A percentile compares a stretch with the other conserved stretches of the same genome.
phyloP scores from a whole-genome alignment of 2,888 invertebrate species.

The Nomada fucata region DNA sequence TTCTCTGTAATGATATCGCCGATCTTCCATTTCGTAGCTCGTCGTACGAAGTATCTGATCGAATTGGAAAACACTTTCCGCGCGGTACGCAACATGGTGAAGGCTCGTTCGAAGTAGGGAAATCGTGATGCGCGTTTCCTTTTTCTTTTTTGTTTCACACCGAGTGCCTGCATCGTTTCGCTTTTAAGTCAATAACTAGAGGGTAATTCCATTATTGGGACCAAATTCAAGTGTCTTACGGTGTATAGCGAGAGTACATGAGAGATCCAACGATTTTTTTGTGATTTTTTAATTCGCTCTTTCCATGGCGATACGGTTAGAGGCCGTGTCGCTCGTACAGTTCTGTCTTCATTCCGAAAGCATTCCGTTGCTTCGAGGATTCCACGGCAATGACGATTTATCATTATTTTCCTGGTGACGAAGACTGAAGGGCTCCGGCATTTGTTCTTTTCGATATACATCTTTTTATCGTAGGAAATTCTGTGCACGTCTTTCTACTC shows the following conservation, averaged over 20 bases:
- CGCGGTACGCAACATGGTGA: no score
- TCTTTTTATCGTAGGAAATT: not conserved
- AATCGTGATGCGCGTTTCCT: not conserved
- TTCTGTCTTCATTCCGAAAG: conserved; percentile 26
- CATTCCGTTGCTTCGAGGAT: conserved; percentile 57
- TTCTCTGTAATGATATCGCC: conserved; percentile 14
- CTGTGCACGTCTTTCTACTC: not conserved
- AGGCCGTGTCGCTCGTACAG: not conserved
- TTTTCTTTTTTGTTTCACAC: not conserved
- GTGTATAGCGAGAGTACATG: not conserved
- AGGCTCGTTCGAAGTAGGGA: conserved; percentile 3
- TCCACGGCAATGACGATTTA: conserved; percentile 12
- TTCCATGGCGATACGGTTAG: not conserved
- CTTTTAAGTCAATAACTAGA: conserved; percentile 37
- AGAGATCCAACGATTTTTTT: not conserved
- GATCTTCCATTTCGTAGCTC: conserved; percentile 30
- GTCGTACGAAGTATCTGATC: not conserved
- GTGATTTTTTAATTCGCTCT: not conserved
- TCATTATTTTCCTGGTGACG: not conserved
- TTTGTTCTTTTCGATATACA: not conserved
- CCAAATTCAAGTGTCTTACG: conserved; percentile 48
- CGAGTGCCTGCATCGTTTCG: conserved; percentile 45
- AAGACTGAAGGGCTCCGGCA: conserved; percentile 11
- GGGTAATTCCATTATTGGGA: conserved; percentile 63
- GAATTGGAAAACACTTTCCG: not conserved